Percentiles rank a stretch among this genome's conserved stretches.
Conservation (phyloP, 92 coral and sea anemone species). For the Isaurus tuberculatus region DNA sequence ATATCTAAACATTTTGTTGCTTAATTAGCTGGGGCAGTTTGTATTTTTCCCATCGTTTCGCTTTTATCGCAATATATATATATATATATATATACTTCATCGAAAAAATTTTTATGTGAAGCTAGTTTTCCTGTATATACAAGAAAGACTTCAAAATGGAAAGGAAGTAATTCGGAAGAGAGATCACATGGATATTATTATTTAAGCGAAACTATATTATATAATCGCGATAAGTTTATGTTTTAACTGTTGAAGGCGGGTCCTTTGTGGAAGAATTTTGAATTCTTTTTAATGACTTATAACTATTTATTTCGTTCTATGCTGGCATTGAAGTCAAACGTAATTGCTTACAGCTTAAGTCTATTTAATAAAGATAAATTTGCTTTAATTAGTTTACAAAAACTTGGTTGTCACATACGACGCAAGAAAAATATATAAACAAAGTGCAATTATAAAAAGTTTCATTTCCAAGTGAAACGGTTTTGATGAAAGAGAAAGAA, state of each 20-base stretch:
- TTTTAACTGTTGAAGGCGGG: constrained; percentile 37
- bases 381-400: no score
- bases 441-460: no score
- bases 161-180: background rate
- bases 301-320: background rate
- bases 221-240: background rate
- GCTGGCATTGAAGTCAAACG: background rate
- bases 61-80: background rate
- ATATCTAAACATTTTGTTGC: background rate
- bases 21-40: background rate
- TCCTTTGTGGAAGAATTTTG: constrained; percentile 6
- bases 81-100: background rate
- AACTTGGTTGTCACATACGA: no score
- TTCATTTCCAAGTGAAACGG: no score
- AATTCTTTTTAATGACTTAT: background rate
- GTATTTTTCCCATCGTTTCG: no score
- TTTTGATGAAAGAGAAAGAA: no score
- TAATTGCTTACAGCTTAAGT: background rate
- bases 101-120: constrained; percentile 2
- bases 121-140: background rate
- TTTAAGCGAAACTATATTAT: background rate
- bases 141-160: background rate
- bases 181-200: background rate
- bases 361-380: background rate
- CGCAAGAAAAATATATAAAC: no score